These are phyloP conservation scores for Temnothorax unifasciatus DNA, from an alignment of 2,888 invertebrate species.

Conservation along the genomic window DNA sequence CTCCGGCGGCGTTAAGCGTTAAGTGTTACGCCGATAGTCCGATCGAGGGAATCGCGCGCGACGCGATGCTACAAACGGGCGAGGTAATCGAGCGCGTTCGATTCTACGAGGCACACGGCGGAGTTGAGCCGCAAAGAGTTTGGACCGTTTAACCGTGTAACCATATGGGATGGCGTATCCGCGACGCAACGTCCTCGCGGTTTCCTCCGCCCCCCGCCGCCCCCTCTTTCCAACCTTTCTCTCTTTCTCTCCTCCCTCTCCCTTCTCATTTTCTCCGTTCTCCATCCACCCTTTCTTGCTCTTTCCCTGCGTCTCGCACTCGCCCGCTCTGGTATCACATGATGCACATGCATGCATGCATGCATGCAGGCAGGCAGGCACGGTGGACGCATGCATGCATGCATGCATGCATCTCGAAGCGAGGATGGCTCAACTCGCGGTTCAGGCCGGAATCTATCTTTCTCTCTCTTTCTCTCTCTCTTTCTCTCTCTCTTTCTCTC, in stretches of 20 bases:
- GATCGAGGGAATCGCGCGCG: constrained; percentile 60
- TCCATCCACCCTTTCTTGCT: constrained; percentile 53
- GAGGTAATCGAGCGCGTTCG: constrained; percentile 72
- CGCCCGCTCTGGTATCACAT: constrained; percentile 78
- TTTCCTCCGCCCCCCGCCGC: background rate
- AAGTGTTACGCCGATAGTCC: constrained; percentile 63
- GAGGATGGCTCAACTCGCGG: constrained; percentile 83
- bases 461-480: constrained; percentile 51
- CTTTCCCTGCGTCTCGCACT: constrained; percentile 46
- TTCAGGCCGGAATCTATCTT: constrained; percentile 80
- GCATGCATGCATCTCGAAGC: constrained; percentile 83
- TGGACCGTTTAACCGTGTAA: constrained; percentile 74
- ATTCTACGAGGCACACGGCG: constrained; percentile 65
- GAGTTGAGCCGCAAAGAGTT: constrained; percentile 57
- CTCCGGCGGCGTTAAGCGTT: constrained; percentile 65
- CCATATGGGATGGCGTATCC: constrained; percentile 65
- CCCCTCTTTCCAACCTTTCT: background rate
- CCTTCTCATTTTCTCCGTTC: constrained; percentile 56
- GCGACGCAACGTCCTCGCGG: constrained; percentile 17
- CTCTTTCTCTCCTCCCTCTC: constrained; percentile 59
- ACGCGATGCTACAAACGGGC: constrained; percentile 68
- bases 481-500: constrained; percentile 48
- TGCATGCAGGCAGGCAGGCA: constrained; percentile 71
- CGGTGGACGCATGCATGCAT: constrained; percentile 69
- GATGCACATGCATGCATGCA: constrained; percentile 79